These are phyloP conservation scores for Andrena flavipes DNA, from an alignment of 2,888 invertebrate species.

Conservation along the genomic window DNA sequence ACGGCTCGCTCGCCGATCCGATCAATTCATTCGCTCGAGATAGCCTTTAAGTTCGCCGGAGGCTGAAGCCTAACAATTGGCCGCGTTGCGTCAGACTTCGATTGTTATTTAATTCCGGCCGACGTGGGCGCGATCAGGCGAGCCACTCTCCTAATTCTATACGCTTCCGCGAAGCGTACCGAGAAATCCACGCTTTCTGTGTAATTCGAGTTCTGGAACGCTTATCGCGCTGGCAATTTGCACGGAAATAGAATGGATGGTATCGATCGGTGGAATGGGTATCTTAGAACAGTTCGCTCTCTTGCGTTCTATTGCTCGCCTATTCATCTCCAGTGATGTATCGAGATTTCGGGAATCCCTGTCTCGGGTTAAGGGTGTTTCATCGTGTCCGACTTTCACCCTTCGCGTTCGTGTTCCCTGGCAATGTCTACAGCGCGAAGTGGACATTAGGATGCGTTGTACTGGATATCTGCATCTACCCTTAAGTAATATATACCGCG, in stretches of 20 bases:
- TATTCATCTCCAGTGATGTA: not conserved
- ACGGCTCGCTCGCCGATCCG: not conserved
- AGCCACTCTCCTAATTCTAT: constrained; percentile 27
- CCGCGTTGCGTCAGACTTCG: constrained; percentile 2
- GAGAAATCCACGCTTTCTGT: constrained; percentile 21
- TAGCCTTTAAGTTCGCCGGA: not conserved
- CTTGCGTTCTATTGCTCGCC: too few species aligned
- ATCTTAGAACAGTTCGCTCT: constrained; percentile 2
- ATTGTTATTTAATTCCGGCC: constrained; percentile 54
- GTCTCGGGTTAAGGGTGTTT: not conserved
- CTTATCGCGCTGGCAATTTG: constrained; percentile 51
- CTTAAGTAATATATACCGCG: too few species aligned
- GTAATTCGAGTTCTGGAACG: constrained; percentile 53
- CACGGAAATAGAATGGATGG: constrained; percentile 42
- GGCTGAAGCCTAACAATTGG: not conserved
- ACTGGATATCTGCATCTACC: too few species aligned
- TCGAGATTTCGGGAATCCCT: not conserved
- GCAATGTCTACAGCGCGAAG: too few species aligned
- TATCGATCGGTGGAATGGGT: constrained; percentile 27
- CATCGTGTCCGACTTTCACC: not conserved
- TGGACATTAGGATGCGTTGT: too few species aligned
- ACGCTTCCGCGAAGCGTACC: constrained; percentile 30
- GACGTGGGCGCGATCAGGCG: constrained; percentile 24
- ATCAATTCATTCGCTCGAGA: not conserved
- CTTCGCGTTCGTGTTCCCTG: too few species aligned